Conservation (phyloP, 53 echinoderm and acorn worm genomes). For the Astropecten irregularis region DNA sequence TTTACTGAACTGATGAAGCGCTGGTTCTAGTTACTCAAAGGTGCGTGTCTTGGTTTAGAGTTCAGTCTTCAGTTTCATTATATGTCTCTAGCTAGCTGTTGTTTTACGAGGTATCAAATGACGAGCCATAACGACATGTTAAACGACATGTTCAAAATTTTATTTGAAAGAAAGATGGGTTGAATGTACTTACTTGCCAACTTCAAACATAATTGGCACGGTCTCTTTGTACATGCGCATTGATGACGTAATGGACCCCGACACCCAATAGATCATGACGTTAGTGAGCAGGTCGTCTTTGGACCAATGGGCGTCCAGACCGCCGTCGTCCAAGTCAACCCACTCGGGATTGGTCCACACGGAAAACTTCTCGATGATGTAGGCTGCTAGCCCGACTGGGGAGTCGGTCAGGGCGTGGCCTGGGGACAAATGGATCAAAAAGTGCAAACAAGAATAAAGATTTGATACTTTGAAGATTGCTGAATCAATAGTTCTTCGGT, state of each 20-base stretch:
- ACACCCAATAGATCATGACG: slow-evolving; percentile 95
- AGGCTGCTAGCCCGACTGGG: slow-evolving; percentile 83
- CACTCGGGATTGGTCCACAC: slow-evolving; percentile 65
- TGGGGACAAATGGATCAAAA: background rate
- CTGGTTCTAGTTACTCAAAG: too few relatives aligned
- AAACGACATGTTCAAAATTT: too few relatives aligned
- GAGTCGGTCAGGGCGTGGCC: slow-evolving; percentile 63
- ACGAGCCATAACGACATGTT: too few relatives aligned
- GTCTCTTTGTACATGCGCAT: slow-evolving; percentile 93
- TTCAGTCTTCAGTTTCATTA: too few relatives aligned
- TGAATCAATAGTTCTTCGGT: too few relatives aligned
- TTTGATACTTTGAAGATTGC: too few relatives aligned
- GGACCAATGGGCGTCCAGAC: slow-evolving; percentile 47
- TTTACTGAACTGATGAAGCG: too few relatives aligned
- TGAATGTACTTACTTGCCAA: background rate
- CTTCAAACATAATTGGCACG: background rate
- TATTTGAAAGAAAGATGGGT: too few relatives aligned
- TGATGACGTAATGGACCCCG: slow-evolving; percentile 79
- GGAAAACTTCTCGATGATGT: slow-evolving; percentile 92
- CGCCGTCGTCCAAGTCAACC: slow-evolving; percentile 66
- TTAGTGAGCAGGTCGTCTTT: slow-evolving; percentile 90
- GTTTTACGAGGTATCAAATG: too few relatives aligned
- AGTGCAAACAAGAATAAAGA: too few relatives aligned
- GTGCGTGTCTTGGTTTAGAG: too few relatives aligned
- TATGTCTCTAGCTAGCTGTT: too few relatives aligned